Evolutionary conservation across 2,113 vertebrate species (phyloP).

Genomic region (Neomonachus schauinslandi): DNA sequence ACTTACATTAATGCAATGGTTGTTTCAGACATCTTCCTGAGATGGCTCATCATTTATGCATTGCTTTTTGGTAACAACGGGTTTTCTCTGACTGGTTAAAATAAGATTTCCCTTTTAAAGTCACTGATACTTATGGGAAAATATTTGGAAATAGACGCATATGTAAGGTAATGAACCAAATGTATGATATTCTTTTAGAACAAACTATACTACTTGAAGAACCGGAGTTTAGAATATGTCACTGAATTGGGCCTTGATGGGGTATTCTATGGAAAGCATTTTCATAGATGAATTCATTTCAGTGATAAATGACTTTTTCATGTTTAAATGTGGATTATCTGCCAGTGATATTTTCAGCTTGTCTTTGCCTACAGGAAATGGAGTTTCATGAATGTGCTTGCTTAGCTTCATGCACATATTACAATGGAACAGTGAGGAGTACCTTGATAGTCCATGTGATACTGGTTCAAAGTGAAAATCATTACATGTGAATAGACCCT

Average conservation of each 20-base stretch:
- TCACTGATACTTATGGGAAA: neutral
- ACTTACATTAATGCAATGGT: neutral
- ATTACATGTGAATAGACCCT: neutral
- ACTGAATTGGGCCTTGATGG: neutral
- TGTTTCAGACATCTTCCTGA: constrained; percentile 19
- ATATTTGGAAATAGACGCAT: neutral
- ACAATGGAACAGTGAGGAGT: neutral
- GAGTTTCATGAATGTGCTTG: neutral
- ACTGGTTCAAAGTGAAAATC: neutral
- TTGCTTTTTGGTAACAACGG: neutral
- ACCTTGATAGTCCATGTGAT: neutral
- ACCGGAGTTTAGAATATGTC: neutral
- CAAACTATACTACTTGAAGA: neutral
- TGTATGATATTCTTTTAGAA: neutral
- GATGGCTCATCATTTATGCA: neutral
- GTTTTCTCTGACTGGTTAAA: constrained; percentile 8
- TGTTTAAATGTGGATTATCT: constrained; percentile 36
- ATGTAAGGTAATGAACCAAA: neutral
- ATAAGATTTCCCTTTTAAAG: constrained; percentile 45
- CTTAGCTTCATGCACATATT: neutral
- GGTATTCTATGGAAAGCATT: neutral
- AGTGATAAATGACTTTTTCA: constrained; percentile 9
- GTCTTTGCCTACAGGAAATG: neutral
- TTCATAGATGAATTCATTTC: neutral
- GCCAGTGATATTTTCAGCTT: neutral